Evolutionary conservation across 2,888 invertebrate genomes (phyloP).

Genomic region (Plutella xylostella): DNA sequence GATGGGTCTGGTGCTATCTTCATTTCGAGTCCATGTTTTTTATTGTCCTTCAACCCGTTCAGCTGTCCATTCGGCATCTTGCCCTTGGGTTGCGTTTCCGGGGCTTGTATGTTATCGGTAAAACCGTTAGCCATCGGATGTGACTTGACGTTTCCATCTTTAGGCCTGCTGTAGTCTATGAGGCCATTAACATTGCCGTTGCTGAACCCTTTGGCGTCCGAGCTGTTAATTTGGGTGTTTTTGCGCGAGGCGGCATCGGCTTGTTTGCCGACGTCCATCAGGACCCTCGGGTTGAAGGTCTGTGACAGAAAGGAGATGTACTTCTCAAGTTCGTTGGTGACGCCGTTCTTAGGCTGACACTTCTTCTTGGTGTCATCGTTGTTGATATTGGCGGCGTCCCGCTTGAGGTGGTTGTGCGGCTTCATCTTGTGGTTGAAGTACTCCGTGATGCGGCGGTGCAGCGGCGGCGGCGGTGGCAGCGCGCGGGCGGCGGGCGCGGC

Average conservation of each 20-base stretch:
- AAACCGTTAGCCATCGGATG: constrained; percentile 50
- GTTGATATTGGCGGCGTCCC: constrained; percentile 37
- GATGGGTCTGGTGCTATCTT: constrained; percentile 42
- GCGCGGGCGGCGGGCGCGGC: constrained; percentile 24
- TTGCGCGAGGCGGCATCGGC: constrained; percentile 26
- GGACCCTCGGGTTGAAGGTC: constrained; percentile 58
- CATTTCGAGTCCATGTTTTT: constrained; percentile 32
- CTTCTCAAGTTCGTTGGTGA: constrained; percentile 58
- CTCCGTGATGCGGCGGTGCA: constrained; percentile 82
- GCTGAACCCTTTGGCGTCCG: constrained; percentile 32
- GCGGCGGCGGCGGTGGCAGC: constrained; percentile 40
- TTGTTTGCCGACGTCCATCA: constrained; percentile 53
- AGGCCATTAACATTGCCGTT: constrained; percentile 32
- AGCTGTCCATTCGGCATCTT: constrained; percentile 30
- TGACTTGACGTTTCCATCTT: constrained; percentile 35
- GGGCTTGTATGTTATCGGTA: constrained; percentile 32
- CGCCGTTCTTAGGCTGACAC: constrained; percentile 58
- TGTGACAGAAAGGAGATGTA: constrained; percentile 62
- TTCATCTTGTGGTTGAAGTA: constrained; percentile 89
- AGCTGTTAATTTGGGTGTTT: constrained; percentile 26
- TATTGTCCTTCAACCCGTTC: constrained; percentile 42
- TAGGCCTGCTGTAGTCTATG: constrained; percentile 36
- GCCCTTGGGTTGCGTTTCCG: constrained; percentile 37
- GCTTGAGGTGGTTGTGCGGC: constrained; percentile 68
- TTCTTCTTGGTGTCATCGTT: constrained; percentile 52